Conservation (phyloP, 2,113 vertebrate genomes). For the Lagopus leucura region DNA sequence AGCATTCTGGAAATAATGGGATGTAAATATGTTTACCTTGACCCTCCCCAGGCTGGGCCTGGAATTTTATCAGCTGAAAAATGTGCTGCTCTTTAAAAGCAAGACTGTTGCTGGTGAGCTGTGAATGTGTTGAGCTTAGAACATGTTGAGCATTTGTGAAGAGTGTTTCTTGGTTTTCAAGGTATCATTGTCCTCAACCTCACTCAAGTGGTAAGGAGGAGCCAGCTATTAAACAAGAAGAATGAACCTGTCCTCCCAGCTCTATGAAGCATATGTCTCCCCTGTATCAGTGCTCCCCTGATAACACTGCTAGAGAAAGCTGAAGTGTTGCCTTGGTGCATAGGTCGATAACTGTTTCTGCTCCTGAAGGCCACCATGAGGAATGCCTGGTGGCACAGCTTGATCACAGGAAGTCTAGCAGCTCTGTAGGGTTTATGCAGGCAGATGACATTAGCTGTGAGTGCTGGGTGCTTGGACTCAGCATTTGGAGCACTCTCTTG, state of each 20-base stretch:
- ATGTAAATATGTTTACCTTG: neutral
- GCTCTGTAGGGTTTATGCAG: rapidly evolving
- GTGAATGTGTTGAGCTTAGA: neutral
- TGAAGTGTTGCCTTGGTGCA: rapidly evolving
- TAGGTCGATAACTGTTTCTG: neutral
- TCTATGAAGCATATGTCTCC: rapidly evolving
- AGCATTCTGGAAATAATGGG: neutral
- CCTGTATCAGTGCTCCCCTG: no score
- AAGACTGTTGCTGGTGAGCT: neutral
- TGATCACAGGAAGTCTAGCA: rapidly evolving
- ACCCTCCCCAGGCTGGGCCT: neutral
- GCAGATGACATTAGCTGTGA: neutral
- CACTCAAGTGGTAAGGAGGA: neutral
- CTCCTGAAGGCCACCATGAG: rapidly evolving
- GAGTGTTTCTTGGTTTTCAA: neutral
- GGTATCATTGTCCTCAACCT: neutral
- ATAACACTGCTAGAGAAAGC: neutral
- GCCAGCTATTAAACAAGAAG: rapidly evolving
- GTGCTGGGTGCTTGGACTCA: rapidly evolving
- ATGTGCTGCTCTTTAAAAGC: neutral
- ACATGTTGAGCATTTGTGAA: neutral
- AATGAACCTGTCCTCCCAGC: neutral
- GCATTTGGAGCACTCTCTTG: neutral
- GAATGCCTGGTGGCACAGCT: rapidly evolving
- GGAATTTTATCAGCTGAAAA: neutral